Evolutionary conservation across 92 coral and sea anemone species (phyloP), one percentile per base, ranked within the genome.

Genomic region (Epizoanthus rinbou): DNA sequence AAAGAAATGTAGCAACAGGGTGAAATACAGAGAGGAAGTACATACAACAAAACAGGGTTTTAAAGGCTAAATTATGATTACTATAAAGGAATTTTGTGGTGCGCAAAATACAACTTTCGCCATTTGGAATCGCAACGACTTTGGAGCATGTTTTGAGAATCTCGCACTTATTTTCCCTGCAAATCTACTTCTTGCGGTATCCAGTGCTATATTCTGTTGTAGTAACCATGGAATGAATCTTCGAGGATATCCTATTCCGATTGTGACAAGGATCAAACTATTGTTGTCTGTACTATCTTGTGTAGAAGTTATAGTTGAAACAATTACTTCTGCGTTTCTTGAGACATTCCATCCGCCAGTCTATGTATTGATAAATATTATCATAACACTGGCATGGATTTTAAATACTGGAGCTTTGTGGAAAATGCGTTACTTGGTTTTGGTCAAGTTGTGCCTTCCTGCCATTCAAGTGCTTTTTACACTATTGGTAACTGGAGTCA

Each of bases 141-240:
- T 97, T 76, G 98, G 97, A 17, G 64, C 80, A 22, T 97, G 99
- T 82, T 94, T 96, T 68, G 79, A 92, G 73, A 72, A 82, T 56
- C 70, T 97, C 24, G 91, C 89, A 9, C 86, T 97, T 18, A 89
- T 88, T 33, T 87, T 90, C 60, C 99, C 99, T 0, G 70, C 88
- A 6, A 88, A 97, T 86, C 74, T 84, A 18, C 80, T 97, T 35
- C 88, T 97, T 59, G 79, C 78, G 57, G 80, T 88, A 14, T 68
- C 88, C 18, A 94, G 95, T 80, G 78, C 89, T 11, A 90, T 88
- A 74, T 88, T 85, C 57, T 80, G 80, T 45, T 79, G 80, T 63
- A 85, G 87, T 89, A 80, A 75, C 39, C 67, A 19, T 24, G 72
- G 87, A 85, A 72, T 67, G 21, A 13, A 85, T 37, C 52, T 85